Evolutionary conservation across 2,113 vertebrate genomes (phyloP).

Genomic region (Odontophorus gujanensis): DNA sequence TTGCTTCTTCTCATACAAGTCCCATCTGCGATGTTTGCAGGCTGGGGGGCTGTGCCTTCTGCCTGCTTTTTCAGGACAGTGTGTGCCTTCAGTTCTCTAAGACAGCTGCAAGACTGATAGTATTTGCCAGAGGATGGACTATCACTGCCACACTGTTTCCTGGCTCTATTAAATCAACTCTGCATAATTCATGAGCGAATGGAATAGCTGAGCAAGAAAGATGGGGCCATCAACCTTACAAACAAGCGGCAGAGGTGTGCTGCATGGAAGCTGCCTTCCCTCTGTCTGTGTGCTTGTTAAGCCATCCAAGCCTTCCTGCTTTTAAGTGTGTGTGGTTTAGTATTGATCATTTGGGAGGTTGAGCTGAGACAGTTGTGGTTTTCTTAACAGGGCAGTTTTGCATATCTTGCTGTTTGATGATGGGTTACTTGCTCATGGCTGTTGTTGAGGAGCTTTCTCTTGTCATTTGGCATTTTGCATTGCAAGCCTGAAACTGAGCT

Average conservation of each 20-base stretch:
- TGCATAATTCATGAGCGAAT: neutral
- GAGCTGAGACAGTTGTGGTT: neutral
- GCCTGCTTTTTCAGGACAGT: neutral
- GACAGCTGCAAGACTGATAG: neutral
- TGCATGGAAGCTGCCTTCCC: neutral
- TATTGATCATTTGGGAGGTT: neutral
- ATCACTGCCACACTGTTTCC: neutral
- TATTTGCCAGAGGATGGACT: neutral
- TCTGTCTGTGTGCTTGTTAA: neutral
- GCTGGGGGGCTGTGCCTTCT: neutral
- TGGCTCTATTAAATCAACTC: neutral
- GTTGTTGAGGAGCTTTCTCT: neutral
- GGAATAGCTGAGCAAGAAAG: neutral
- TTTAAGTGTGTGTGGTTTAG: neutral
- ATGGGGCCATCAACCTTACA: neutral
- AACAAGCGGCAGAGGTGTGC: neutral
- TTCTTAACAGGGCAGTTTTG: neutral
- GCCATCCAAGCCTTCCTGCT: neutral
- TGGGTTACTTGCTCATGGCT: neutral
- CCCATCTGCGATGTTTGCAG: neutral
- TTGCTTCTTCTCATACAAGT: fast-evolving
- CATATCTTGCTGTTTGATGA: neutral
- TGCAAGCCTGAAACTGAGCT: neutral
- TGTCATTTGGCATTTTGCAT: neutral
- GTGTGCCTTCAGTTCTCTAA: neutral